Evolutionary conservation across 2,113 vertebrate genomes (phyloP), one percentile per base, ranked within the genome.

Genomic region (Andinoacara biseriatus): DNA sequence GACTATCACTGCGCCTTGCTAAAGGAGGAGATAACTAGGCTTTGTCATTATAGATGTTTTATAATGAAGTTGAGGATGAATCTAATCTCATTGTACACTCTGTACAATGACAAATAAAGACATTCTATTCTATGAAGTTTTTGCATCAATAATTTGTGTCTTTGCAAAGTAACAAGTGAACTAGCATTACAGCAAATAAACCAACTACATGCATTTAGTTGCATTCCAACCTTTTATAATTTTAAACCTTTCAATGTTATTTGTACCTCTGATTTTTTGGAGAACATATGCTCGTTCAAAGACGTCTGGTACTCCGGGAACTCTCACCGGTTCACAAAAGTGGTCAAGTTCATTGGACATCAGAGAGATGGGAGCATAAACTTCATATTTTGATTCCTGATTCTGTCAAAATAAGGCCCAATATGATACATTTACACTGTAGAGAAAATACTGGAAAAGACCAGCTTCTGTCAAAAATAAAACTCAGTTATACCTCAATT

Each of bases 251-350:
- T 46, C 67, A 29, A 2, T 67, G 22, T n/a, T n/a, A 52, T 57
- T 74, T 74, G 72, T 78, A 94, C 94, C 85, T 65, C 72, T 83
- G 62, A 95, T 93, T 86, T 86, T 91, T 58, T 91, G 76, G 15
- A 92, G 38, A 33, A 94, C 72, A 0, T 79, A 22, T 5, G 62
- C 49, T 76, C 89, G 74, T 46, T 95, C 94, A 65, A 90, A 87
- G 46, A 80, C 76, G 4, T 59, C 78, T 15, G 89, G 89, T 43
- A 92, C 31, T 61, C 89, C 93, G 24, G 93, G 91, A 4, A 94
- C 69, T 33, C 67, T 76, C 10, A 95, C 89, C 17, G 94, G 94
- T 56, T 95, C 93, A 35, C 74, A 87, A 58, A 94, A 83, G 5
- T 87, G 92, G 9, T 17, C 20, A 8, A 46, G 46, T 20, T 85